Conservation (phyloP, 2,888 invertebrate species). For the Athalia circularis region DNA sequence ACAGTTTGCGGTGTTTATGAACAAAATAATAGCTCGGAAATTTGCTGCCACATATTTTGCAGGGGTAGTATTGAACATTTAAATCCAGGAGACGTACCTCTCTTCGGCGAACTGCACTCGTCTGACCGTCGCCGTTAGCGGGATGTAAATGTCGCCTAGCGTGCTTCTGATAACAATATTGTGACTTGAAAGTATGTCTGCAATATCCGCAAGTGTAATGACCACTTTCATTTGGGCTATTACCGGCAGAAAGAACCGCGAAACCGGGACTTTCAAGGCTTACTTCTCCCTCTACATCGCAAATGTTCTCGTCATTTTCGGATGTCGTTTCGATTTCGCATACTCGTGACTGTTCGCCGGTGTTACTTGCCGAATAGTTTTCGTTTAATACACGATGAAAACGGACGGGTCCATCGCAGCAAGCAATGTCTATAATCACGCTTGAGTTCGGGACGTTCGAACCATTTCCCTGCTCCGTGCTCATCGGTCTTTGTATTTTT, state of each 20-base stretch:
- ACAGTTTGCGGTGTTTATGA: constrained; percentile 91
- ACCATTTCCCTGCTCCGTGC: constrained; percentile 46
- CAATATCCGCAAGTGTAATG: constrained; percentile 84
- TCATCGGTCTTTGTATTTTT: constrained; percentile 47
- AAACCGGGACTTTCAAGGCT: constrained; percentile 59
- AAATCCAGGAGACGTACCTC: constrained; percentile 83
- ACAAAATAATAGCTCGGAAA: constrained; percentile 96
- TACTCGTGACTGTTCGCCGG: constrained; percentile 42
- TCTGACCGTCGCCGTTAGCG: constrained; percentile 60
- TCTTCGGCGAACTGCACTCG: constrained; percentile 69
- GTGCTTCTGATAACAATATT: constrained; percentile 91
- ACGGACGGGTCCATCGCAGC: constrained; percentile 92
- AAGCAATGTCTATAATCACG: constrained; percentile 90
- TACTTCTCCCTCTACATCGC: constrained; percentile 65
- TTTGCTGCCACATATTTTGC: constrained; percentile 93
- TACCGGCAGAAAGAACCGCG: constrained; percentile 45
- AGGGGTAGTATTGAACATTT: constrained; percentile 93
- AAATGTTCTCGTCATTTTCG: constrained; percentile 37
- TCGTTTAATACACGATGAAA: constrained; percentile 91
- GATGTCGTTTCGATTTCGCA: constrained; percentile 61
- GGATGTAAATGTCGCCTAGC: constrained; percentile 75
- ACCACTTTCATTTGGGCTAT: constrained; percentile 51
- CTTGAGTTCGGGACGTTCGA: constrained; percentile 68
- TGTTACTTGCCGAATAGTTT: constrained; percentile 78
- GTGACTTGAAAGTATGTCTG: constrained; percentile 87